Conservation (phyloP, 2,888 invertebrate species). For the Plebejus argus region DNA sequence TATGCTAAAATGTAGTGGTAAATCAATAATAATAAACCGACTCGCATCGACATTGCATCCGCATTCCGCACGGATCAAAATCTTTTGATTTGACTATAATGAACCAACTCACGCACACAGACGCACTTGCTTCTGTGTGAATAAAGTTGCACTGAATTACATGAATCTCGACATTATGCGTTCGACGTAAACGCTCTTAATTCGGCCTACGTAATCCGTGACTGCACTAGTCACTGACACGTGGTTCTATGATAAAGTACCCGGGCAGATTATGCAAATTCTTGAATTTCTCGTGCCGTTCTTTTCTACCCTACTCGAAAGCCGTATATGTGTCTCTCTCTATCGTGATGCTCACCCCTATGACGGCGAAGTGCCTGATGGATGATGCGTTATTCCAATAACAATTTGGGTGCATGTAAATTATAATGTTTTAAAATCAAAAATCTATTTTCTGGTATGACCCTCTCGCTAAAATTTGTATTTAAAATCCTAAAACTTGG, state of each 20-base stretch:
- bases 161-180: too few relatives aligned
- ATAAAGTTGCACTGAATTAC: too few relatives aligned
- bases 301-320: constrained; percentile 51
- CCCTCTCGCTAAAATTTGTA: background rate
- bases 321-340: constrained; percentile 53
- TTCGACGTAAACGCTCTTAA: too few relatives aligned
- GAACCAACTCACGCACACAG: too few relatives aligned
- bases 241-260: constrained; percentile 81
- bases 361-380: constrained; percentile 72
- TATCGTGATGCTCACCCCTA: constrained; percentile 65
- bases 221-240: constrained; percentile 80
- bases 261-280: constrained; percentile 80
- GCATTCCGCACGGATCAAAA: too few relatives aligned
- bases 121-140: too few relatives aligned
- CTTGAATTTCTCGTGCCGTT: constrained; percentile 67
- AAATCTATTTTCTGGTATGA: constrained; percentile 46
- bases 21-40: too few relatives aligned
- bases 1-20: too few relatives aligned
- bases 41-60: too few relatives aligned
- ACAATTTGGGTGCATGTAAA: constrained; percentile 77
- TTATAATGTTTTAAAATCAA: constrained; percentile 55
- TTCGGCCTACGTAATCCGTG: constrained; percentile 71
- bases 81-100: too few relatives aligned
- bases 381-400: constrained; percentile 81
- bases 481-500: background rate